Evolutionary conservation across 2,888 invertebrate genomes (phyloP).

Genomic region (Machimus rusticus): DNA sequence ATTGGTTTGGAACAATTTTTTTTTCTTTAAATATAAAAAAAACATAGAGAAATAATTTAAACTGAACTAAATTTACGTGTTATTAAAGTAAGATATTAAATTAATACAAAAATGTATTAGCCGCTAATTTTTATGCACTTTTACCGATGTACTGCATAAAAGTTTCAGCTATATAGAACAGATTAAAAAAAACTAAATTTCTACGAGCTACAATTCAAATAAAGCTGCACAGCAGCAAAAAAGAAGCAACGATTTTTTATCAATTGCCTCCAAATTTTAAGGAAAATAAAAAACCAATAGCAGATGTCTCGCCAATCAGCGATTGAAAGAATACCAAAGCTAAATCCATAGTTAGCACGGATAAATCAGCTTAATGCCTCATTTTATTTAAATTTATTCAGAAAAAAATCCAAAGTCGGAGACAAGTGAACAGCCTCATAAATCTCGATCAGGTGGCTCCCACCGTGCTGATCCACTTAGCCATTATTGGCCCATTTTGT

Average conservation of each 20-base stretch:
- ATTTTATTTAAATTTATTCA: background rate
- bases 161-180: too few relatives aligned
- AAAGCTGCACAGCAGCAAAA: background rate
- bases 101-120: too few relatives aligned
- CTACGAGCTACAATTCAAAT: too few relatives aligned
- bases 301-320: background rate
- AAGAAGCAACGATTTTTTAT: background rate
- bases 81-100: too few relatives aligned
- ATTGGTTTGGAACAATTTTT: too few relatives aligned
- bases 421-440: background rate
- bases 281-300: background rate
- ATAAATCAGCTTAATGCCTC: background rate
- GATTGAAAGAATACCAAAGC: background rate
- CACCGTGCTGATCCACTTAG: background rate
- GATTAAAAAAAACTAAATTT: too few relatives aligned
- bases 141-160: too few relatives aligned
- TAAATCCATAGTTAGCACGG: background rate
- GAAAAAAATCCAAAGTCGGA: background rate
- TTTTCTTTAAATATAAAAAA: too few relatives aligned
- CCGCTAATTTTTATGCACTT: too few relatives aligned
- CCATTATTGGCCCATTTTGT: background rate
- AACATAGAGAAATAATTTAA: too few relatives aligned
- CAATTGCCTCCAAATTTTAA: background rate
- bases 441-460: background rate
- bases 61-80: too few relatives aligned